A percentile compares a stretch with the other conserved stretches of the same genome.
Evolutionary conservation across 37 sponge, comb jelly and placozoan genomes (phyloP).

Genomic region (Mnemiopsis leidyi): DNA sequence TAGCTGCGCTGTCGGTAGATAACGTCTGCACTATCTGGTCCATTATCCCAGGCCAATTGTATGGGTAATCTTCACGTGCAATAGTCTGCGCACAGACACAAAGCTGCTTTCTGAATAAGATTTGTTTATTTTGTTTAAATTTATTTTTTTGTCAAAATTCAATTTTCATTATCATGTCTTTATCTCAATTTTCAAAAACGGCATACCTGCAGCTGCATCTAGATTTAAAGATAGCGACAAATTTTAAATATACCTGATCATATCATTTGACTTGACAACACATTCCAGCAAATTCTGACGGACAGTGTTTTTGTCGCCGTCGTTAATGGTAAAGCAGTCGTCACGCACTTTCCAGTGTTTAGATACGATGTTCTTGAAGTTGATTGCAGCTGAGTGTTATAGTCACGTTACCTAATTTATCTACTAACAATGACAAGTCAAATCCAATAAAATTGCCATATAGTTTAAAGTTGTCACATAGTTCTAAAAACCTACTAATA

Average conservation of each 20-base stretch:
- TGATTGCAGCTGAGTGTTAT: slow-evolving; percentile 73
- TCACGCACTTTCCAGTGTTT: slow-evolving; percentile 78
- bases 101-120: slow-evolving; percentile 74
- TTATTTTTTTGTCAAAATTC: too few relatives aligned
- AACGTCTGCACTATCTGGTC: slow-evolving; percentile 70
- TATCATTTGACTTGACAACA: slow-evolving; percentile 51
- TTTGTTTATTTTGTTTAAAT: background rate
- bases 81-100: slow-evolving; percentile 81
- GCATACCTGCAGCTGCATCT: too few relatives aligned
- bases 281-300: slow-evolving; percentile 38
- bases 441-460: too few relatives aligned
- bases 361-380: slow-evolving; percentile 83
- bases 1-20: slow-evolving; percentile 63
- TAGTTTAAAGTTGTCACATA: too few relatives aligned
- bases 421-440: too few relatives aligned
- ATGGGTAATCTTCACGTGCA: slow-evolving; percentile 79
- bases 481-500: too few relatives aligned
- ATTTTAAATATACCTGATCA: slow-evolving; percentile 27
- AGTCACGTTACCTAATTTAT: too few relatives aligned
- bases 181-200: too few relatives aligned
- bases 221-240: too few relatives aligned
- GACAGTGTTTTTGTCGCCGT: background rate
- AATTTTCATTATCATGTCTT: too few relatives aligned
- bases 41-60: slow-evolving; percentile 78
- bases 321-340: slow-evolving; percentile 1